Evolutionary conservation across 2,888 invertebrate species (phyloP), one percentile per base, ranked within the genome.

Genomic region (Homarus gammarus): DNA sequence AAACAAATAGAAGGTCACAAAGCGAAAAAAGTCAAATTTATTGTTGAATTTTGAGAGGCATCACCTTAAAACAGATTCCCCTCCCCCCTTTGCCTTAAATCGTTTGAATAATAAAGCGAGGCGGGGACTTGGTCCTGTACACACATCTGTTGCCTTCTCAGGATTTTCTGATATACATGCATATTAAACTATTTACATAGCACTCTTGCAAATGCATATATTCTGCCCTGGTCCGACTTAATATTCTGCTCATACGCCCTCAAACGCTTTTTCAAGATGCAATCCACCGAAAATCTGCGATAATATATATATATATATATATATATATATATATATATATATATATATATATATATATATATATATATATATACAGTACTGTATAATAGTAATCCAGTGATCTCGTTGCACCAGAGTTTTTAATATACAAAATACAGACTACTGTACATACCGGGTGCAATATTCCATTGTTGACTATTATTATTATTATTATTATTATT

Each of bases 361-460:
- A 77, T 77, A 77, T 78, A 78, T 78, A 78, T 78, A 78, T 78
- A 78, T 78, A 78, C 31, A 78, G n/a, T n/a, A n/a, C n/a, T n/a
- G n/a, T n/a, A n/a, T n/a, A n/a, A n/a, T n/a, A n/a, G n/a, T n/a
- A n/a, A n/a, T 75, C 10, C 56, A 56, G n/a, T n/a, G n/a, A n/a
- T n/a, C n/a, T n/a, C n/a, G n/a, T n/a, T n/a, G n/a, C n/a, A n/a
- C n/a, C n/a, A n/a, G n/a, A n/a, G n/a, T n/a, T n/a, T n/a, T n/a
- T n/a, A n/a, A n/a, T n/a, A n/a, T n/a, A n/a, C n/a, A n/a, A n/a
- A n/a, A n/a, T n/a, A n/a, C n/a, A n/a, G n/a, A n/a, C n/a, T n/a
- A n/a, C n/a, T n/a, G n/a, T n/a, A n/a, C n/a, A n/a, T n/a, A n/a
- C n/a, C n/a, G n/a, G n/a, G n/a, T n/a, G n/a, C n/a, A n/a, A n/a